Conservation (phyloP, 1,140 invertebrate species). For the Stegodyphus dumicola region DNA sequence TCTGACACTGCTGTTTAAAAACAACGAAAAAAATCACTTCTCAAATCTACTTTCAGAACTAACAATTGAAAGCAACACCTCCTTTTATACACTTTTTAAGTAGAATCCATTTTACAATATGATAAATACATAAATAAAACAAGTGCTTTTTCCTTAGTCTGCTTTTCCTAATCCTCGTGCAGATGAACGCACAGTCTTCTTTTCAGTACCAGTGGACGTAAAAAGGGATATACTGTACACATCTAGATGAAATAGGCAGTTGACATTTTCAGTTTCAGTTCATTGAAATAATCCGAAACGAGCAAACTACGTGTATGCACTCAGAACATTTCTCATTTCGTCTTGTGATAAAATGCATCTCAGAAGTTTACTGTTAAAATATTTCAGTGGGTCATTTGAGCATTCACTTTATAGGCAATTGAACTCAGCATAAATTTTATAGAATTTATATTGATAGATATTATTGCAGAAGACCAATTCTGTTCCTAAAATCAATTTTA, state of each 20-base stretch:
- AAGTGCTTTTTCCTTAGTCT: conserved; percentile 26
- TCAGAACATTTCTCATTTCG: conserved; percentile 21
- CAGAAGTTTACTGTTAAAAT: background rate
- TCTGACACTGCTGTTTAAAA: conserved; percentile 48
- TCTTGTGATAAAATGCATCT: conserved; percentile 21
- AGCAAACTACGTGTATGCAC: conserved; percentile 37
- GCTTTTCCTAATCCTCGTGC: background rate
- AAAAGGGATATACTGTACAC: conserved; percentile 51
- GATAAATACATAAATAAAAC: conserved; percentile 54
- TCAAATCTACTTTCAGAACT: conserved; percentile 14
- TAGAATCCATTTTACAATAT: conserved; percentile 37
- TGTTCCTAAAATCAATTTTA: too few species aligned
- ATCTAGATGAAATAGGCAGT: conserved; percentile 54
- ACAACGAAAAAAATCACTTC: conserved; percentile 34
- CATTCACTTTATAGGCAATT: background rate
- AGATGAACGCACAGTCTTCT: background rate
- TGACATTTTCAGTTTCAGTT: conserved; percentile 22
- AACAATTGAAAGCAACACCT: conserved; percentile 18
- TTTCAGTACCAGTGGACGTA: conserved; percentile 50
- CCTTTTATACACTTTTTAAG: conserved; percentile 18
- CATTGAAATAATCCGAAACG: conserved; percentile 47
- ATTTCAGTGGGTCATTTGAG: background rate
- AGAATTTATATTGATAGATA: too few species aligned
- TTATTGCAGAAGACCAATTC: too few species aligned
- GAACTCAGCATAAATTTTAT: background rate